Percentiles rank a stretch among this genome's conserved stretches.
Conservation (phyloP, 2,888 invertebrate species). For the Macropis europaea region DNA sequence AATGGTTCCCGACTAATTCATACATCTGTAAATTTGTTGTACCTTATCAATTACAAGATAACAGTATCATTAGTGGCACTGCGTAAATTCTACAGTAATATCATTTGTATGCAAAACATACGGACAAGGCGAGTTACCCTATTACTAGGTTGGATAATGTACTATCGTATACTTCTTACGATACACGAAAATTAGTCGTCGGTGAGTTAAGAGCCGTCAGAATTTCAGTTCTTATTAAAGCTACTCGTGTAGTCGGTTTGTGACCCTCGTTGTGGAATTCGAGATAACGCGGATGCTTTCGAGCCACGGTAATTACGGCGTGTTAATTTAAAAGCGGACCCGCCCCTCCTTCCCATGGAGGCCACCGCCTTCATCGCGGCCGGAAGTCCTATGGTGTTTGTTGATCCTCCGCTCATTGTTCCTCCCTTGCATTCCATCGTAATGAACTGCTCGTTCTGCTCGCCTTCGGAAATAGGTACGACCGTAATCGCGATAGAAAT, state of each 20-base stretch:
- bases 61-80: no score
- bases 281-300: constrained; percentile 58
- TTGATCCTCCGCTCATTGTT: constrained; percentile 55
- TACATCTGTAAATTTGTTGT: no score
- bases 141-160: no score
- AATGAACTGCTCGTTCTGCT: constrained; percentile 36
- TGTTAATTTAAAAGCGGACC: constrained; percentile 69
- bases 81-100: no score
- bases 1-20: no score
- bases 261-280: constrained; percentile 57
- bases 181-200: background rate
- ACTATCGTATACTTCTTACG: no score
- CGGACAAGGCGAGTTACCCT: no score
- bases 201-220: background rate
- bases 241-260: constrained; percentile 13
- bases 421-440: constrained; percentile 49
- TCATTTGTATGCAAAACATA: no score
- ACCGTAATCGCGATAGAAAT: constrained; percentile 23
- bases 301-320: constrained; percentile 63
- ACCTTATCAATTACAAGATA: no score
- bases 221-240: constrained; percentile 23
- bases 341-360: constrained; percentile 50
- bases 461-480: constrained; percentile 21
- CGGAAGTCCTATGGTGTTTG: constrained; percentile 54
- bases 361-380: constrained; percentile 36